Evolutionary conservation across 2,888 invertebrate species (phyloP), one percentile per base, ranked within the genome.

Genomic region (Pachliopta kotzebuea): DNA sequence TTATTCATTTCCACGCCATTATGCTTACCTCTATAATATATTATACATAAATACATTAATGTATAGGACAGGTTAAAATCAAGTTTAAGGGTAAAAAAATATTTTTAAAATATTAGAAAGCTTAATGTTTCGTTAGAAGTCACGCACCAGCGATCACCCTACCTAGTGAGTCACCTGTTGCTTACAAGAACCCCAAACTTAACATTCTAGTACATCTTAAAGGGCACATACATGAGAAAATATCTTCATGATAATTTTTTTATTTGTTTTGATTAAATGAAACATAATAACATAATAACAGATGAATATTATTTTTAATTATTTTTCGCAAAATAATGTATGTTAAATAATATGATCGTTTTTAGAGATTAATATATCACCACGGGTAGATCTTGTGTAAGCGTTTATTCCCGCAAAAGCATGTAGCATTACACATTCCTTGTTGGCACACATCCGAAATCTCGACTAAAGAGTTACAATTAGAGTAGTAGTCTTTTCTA

Each of bases 381-480:
- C 78, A 81, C 1, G 81, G 81, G 63, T 76, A 71, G 62, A 80
- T 80, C 62, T 74, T 78, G 60, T 78, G 79, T 70, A 91, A 72
- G 57, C 75, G 93, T 80, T 93, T 93, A 71, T 87, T 87, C 58
- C 90, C 90, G 79, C 96, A 96, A 59, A 85, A 84, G 80, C 96
- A 96, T 6, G 96, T 96, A 0, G 96, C 96, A 67, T 93, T 93
- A 80, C 96, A 96, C 59, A 93, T 86, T 8, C 92, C 91, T 45
- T 94, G 94, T 1, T 52, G 63, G 67, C 91, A 91, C 3, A 83
- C 71, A 42, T 75, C 76, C 68, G 85, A 56, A 88, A 86, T 76
- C 18, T 72, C 63, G 68, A 93, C 83, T 26, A 96, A 86, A 62
- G 95, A 93, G 23, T 84, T 86, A 80, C 96, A 96, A 84, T 96